Evolutionary conservation across 2,113 vertebrate species (phyloP).

Genomic region (Macrotis lagotis): DNA sequence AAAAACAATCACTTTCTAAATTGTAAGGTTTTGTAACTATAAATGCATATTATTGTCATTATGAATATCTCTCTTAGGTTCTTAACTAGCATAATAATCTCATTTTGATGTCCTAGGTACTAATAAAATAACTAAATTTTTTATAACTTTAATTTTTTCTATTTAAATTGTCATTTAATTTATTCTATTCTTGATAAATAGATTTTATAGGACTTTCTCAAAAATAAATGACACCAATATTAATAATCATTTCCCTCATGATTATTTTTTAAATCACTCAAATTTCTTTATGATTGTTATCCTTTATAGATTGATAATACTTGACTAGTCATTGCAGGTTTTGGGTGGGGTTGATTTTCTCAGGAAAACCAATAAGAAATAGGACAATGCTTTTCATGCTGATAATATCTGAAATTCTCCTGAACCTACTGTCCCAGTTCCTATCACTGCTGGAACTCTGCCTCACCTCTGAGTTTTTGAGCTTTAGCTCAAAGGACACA

Average conservation of each 20-base stretch:
- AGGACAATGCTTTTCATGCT: background rate
- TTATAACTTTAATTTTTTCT: background rate
- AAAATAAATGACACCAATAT: background rate
- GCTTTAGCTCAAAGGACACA: background rate
- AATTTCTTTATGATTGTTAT: background rate
- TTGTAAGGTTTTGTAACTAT: background rate
- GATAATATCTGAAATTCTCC: background rate
- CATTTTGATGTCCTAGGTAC: background rate
- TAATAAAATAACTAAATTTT: background rate
- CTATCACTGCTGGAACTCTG: background rate
- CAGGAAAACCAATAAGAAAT: background rate
- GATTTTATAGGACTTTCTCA: background rate
- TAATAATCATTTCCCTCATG: background rate
- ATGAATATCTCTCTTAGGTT: background rate
- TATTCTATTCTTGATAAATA: background rate
- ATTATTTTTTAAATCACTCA: background rate
- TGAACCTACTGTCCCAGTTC: background rate
- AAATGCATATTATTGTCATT: background rate
- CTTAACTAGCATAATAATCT: background rate
- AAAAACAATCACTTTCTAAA: background rate
- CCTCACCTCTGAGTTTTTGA: background rate
- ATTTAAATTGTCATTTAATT: background rate
- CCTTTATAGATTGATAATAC: background rate
- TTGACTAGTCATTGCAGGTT: background rate
- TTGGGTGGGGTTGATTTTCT: background rate